Conservation (phyloP, 2,113 vertebrate genomes). For the Alligator sinensis region DNA sequence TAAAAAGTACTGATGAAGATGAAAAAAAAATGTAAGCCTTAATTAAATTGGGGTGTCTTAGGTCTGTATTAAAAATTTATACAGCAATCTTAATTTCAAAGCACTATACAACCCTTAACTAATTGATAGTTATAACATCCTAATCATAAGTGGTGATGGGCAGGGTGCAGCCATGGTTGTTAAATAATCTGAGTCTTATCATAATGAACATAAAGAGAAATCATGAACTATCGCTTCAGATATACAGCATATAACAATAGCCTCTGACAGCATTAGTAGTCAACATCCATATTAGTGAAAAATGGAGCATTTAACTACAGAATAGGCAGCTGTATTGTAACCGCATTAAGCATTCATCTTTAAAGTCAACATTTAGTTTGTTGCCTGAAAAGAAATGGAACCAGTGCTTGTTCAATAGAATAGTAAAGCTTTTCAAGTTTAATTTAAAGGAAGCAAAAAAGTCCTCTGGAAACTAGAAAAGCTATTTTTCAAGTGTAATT, state of each 20-base stretch:
- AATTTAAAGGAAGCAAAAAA: not conserved
- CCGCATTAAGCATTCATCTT: not conserved
- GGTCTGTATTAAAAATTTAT: not conserved
- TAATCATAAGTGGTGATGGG: not conserved
- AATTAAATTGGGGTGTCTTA: not conserved
- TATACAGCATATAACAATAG: not conserved
- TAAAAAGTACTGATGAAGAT: not conserved
- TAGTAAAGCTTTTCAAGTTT: not conserved
- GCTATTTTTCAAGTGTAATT: not conserved
- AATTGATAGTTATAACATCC: not conserved
- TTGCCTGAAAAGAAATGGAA: not conserved
- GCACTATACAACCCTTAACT: not conserved
- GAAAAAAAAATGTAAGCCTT: not conserved
- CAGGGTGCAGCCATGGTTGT: not conserved
- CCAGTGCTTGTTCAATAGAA: not conserved
- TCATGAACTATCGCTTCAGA: not conserved
- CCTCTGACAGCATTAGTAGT: not conserved
- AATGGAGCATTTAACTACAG: not conserved
- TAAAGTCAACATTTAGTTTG: fast-evolving
- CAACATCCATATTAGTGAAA: not conserved
- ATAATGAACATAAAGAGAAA: fast-evolving
- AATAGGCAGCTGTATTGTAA: fast-evolving
- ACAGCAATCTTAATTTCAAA: not conserved
- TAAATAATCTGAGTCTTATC: not conserved
- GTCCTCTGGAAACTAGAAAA: not conserved